A percentile compares a stretch with the other conserved stretches of the same genome.
These are phyloP conservation scores for Sebastes hopkinsi DNA, from an alignment of 2,797 vertebrate species.

Conservation along the genomic window DNA sequence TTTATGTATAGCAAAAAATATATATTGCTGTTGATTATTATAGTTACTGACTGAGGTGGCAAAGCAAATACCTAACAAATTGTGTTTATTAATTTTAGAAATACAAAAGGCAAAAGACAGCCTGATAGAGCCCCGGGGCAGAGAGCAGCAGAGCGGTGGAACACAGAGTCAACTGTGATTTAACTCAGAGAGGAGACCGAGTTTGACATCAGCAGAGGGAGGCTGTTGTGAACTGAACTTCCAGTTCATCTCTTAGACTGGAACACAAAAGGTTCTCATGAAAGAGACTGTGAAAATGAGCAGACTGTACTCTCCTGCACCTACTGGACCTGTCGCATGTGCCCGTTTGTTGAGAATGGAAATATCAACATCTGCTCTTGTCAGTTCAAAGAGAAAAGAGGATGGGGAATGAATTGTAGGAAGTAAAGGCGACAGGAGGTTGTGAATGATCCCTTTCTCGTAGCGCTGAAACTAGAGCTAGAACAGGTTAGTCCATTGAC, in stretches of 20 bases:
- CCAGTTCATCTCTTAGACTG: not conserved
- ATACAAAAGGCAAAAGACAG: not conserved
- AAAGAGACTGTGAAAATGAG: not conserved
- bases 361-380: conserved; percentile 1
- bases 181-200: not conserved
- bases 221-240: not conserved
- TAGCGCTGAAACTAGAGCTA: not conserved
- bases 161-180: not conserved
- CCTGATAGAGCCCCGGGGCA: not conserved
- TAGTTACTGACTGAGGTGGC: not conserved
- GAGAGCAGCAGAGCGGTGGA: not conserved
- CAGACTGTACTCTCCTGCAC: not conserved
- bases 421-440: not conserved
- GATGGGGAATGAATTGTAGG: not conserved
- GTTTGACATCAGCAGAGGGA: not conserved
- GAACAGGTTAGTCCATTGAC: too few relatives aligned
- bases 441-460: not conserved
- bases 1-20: not conserved
- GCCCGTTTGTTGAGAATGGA: not conserved
- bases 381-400: not conserved
- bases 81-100: not conserved
- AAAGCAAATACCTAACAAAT: not conserved
- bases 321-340: not conserved
- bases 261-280: not conserved
- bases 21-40: not conserved